Percentiles rank a stretch among this genome's conserved stretches.
phyloP scores from a whole-genome alignment of 2,113 vertebrate species.

The Lipophrys pholis region DNA sequence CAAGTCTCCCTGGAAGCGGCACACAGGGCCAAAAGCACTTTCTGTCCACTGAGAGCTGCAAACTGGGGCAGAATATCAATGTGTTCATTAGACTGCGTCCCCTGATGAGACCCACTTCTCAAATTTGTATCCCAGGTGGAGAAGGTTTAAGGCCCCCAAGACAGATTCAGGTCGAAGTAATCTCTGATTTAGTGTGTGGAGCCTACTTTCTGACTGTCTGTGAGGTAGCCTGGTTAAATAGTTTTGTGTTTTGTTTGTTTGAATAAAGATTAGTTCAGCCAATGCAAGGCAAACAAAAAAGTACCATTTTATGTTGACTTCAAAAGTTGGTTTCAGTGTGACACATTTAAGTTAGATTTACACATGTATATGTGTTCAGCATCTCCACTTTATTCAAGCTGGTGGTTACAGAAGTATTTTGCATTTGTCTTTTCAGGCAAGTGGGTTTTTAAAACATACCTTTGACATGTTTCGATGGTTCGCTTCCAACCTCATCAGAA shows the following conservation, averaged over 20 bases:
- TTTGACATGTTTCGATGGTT: too few species aligned
- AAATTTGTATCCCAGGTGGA: slow-evolving; percentile 58
- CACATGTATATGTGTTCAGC: background rate
- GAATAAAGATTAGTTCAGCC: background rate
- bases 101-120: slow-evolving; percentile 51
- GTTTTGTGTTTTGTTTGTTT: background rate
- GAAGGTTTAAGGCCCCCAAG: slow-evolving; percentile 52
- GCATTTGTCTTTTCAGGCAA: too few species aligned
- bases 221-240: slow-evolving; percentile 16
- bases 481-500: too few species aligned
- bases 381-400: too few species aligned
- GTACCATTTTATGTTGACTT: background rate
- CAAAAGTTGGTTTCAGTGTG: too few species aligned
- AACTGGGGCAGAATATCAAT: slow-evolving; percentile 64
- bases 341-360: background rate
- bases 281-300: slow-evolving; percentile 5
- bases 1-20: slow-evolving; percentile 37
- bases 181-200: slow-evolving; percentile 36
- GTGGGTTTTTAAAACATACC: too few species aligned
- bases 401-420: too few species aligned
- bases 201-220: slow-evolving; percentile 31
- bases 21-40: slow-evolving; percentile 27
- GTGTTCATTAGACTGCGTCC: slow-evolving; percentile 57
- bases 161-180: slow-evolving; percentile 62
- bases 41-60: slow-evolving; percentile 24